These are phyloP conservation scores for Pelochelys cantorii DNA, from an alignment of 2,797 vertebrate genomes.

Conservation along the genomic window DNA sequence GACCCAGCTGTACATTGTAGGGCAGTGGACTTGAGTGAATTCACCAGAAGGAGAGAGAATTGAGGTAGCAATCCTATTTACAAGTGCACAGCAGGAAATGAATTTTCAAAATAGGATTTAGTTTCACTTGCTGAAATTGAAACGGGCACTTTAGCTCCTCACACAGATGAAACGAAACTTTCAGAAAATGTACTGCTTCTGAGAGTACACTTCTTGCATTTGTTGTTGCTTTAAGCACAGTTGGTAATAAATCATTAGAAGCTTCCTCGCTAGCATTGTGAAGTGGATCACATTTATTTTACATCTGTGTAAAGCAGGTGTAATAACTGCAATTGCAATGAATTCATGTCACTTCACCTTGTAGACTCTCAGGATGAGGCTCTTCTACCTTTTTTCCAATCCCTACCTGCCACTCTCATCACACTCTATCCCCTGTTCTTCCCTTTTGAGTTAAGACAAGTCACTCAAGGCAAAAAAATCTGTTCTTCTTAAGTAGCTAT, in stretches of 20 bases:
- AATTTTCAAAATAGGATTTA: slow-evolving; percentile 52
- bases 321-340: background rate
- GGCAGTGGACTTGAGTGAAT: slow-evolving; percentile 30
- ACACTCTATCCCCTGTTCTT: background rate
- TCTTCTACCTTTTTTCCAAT: background rate
- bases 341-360: background rate
- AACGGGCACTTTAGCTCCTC: slow-evolving; percentile 51
- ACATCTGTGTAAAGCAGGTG: background rate
- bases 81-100: slow-evolving; percentile 42
- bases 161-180: slow-evolving; percentile 61
- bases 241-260: slow-evolving; percentile 43
- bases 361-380: background rate
- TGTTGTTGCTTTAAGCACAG: slow-evolving; percentile 41
- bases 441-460: background rate
- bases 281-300: slow-evolving; percentile 37
- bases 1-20: background rate
- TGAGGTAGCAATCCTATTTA: slow-evolving; percentile 23
- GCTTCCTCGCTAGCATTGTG: background rate
- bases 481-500: background rate
- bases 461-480: background rate
- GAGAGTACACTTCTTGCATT: slow-evolving; percentile 43
- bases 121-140: slow-evolving; percentile 58
- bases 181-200: slow-evolving; percentile 45
- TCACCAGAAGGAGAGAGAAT: slow-evolving; percentile 37
- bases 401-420: background rate